Evolutionary conservation across 2,888 invertebrate genomes (phyloP).

Genomic region (Coelogynopora nodosa): DNA sequence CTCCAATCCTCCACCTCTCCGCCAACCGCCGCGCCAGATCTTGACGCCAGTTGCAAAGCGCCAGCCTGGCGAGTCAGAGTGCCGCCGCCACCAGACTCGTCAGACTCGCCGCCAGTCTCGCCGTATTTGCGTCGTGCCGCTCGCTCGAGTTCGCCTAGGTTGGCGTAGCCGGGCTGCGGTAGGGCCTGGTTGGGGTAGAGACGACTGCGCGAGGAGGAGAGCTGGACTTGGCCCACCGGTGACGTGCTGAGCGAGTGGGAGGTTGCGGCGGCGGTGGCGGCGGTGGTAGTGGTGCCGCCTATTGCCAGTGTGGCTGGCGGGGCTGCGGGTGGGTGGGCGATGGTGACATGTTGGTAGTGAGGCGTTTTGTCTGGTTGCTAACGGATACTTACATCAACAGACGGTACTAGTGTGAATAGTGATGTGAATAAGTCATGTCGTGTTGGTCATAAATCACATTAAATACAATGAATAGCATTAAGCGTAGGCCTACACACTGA

Average conservation of each 20-base stretch:
- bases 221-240: too few species aligned
- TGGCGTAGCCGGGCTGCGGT: background rate
- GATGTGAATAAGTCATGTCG: too few species aligned
- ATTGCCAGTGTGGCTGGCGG: background rate
- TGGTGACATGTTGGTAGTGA: background rate
- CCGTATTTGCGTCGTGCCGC: background rate
- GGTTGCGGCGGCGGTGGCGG: background rate
- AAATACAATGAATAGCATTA: too few species aligned
- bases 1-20: background rate
- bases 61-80: background rate
- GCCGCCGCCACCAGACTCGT: background rate
- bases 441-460: too few species aligned
- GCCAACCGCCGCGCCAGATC: too few species aligned
- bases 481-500: too few species aligned
- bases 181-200: background rate
- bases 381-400: too few species aligned
- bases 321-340: background rate
- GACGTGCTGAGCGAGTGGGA: background rate
- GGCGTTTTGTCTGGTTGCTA: too few species aligned
- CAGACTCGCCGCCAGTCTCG: background rate
- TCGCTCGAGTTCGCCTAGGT: background rate
- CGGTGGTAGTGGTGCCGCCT: background rate
- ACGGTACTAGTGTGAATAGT: too few species aligned
- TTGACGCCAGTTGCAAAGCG: too few species aligned
- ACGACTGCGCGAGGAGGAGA: background rate